Base-by-base conservation (phyloP, 2,888 invertebrate genomes). In the Harpalus rubripes region DNA sequence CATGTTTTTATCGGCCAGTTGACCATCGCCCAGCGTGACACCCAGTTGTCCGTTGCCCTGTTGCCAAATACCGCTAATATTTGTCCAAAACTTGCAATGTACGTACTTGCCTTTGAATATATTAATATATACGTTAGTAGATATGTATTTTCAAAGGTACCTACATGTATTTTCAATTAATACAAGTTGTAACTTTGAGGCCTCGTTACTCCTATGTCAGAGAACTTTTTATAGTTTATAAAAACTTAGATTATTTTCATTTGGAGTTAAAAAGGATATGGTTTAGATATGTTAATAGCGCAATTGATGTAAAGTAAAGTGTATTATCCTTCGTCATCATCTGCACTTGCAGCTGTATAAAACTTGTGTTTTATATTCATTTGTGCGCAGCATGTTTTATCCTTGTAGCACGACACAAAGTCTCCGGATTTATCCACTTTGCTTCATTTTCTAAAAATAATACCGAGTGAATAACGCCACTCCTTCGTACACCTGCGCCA, bases 381-480 rank as follows among this genome's bases (percentile, higher is more conserved):
- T 82, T 82, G 82, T 72, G 56, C 56, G 44, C 5, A 12, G 72
- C 15, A 44, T 44, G 72, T 41, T 74, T 44, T 74, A 78, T 78
- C 78, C 78, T 18, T 18, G 76, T 18, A 59, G 59, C 74, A 44
- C 76, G 76, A 72, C 74, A 76, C 83, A 83, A 83, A 76, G 83
- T 76, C 83, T 74, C 68, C 85, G 89, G 89, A 89, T 89, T 90
- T 90, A 90, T 90, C 89, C 88, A 90, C 89, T 90, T 89, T 88
- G 89, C 88, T 89, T 89, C 89, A 90, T 90, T 90, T 89, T 89
- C 89, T 89, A 89, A 90, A 90, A 90, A 90, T 90, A 90, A 90
- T 90, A 89, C 90, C 88, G 88, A 88, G 87, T 87, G 88, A 89
- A 89, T 89, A 89, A 89, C 88, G 88, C 88, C 88, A 88, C 88